These are phyloP conservation scores for Spodoptera exigua DNA, from an alignment of 2,888 invertebrate genomes.

Conservation along the genomic window DNA sequence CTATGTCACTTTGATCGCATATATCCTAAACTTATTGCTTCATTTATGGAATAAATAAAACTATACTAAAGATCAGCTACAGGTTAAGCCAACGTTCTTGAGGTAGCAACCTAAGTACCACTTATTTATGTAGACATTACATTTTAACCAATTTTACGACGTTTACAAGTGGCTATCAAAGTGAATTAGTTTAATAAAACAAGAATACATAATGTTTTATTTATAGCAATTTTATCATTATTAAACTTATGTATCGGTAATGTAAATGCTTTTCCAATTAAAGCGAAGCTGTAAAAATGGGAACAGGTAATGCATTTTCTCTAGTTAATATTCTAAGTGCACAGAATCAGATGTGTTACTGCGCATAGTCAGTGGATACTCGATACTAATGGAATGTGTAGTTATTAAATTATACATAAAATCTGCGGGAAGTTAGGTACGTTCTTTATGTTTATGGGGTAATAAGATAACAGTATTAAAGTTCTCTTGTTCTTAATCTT, in stretches of 20 bases:
- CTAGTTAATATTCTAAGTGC: slow-evolving; percentile 45
- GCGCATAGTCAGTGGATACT: not conserved
- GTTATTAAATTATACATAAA: slow-evolving; percentile 48
- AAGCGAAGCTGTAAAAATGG: slow-evolving; percentile 40
- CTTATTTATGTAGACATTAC: slow-evolving; percentile 21
- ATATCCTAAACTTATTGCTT: too few species aligned
- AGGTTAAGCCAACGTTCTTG: not conserved
- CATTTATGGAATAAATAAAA: too few species aligned
- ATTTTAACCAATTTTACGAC: slow-evolving; percentile 16
- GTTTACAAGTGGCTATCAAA: slow-evolving; percentile 17
- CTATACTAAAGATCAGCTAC: too few species aligned
- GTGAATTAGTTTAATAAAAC: slow-evolving; percentile 28
- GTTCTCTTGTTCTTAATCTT: too few species aligned
- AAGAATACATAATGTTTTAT: slow-evolving; percentile 46
- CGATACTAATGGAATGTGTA: slow-evolving; percentile 17
- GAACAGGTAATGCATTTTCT: slow-evolving; percentile 48
- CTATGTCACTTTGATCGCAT: too few species aligned
- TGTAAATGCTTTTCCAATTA: slow-evolving; percentile 59
- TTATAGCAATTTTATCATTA: slow-evolving; percentile 54
- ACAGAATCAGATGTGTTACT: slow-evolving; percentile 24
- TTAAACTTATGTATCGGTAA: slow-evolving; percentile 42
- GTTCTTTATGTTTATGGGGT: not conserved
- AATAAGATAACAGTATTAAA: slow-evolving; percentile 5
- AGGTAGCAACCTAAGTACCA: slow-evolving; percentile 1
- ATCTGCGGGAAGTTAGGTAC: slow-evolving; percentile 28